Conservation (phyloP, 1,140 invertebrate genomes). For the Radopholus similis region DNA sequence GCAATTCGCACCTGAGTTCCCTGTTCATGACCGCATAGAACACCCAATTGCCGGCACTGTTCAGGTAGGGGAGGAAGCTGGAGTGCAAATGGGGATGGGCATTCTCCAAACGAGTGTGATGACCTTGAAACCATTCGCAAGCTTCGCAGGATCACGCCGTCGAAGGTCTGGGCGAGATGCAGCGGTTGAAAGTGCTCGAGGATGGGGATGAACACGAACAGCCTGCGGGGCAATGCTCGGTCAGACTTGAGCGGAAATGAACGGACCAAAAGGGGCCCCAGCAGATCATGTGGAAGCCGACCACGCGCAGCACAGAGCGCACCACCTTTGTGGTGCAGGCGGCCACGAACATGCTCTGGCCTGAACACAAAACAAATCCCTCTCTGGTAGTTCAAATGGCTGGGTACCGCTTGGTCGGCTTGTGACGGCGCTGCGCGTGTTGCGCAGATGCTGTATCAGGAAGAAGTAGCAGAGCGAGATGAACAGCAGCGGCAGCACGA, state of each 20-base stretch:
- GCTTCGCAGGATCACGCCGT: constrained; percentile 20
- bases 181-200: constrained; percentile 34
- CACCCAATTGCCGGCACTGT: constrained; percentile 48
- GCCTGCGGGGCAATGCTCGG: neutral
- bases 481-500: constrained; percentile 38
- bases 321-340: constrained; percentile 36
- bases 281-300: constrained; percentile 47
- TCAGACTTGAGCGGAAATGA: too few species aligned
- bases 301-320: constrained; percentile 41
- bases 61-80: constrained; percentile 48
- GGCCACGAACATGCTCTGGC: constrained; percentile 37
- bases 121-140: constrained; percentile 43
- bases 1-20: constrained; percentile 21
- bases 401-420: constrained; percentile 4
- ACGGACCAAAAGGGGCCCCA: constrained; percentile 47
- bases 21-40: constrained; percentile 42
- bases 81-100: too few species aligned
- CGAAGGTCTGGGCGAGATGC: neutral
- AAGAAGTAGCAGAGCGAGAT: constrained; percentile 43
- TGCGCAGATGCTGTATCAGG: constrained; percentile 31
- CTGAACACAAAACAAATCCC: constrained; percentile 36
- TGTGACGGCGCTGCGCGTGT: constrained; percentile 25
- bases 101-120: too few species aligned
- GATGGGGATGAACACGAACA: constrained; percentile 40
- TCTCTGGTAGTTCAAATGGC: too few species aligned